Evolutionary conservation across 1,140 invertebrate genomes (phyloP), one percentile per base, ranked within the genome.

Genomic region (Meloidogyne exigua): DNA sequence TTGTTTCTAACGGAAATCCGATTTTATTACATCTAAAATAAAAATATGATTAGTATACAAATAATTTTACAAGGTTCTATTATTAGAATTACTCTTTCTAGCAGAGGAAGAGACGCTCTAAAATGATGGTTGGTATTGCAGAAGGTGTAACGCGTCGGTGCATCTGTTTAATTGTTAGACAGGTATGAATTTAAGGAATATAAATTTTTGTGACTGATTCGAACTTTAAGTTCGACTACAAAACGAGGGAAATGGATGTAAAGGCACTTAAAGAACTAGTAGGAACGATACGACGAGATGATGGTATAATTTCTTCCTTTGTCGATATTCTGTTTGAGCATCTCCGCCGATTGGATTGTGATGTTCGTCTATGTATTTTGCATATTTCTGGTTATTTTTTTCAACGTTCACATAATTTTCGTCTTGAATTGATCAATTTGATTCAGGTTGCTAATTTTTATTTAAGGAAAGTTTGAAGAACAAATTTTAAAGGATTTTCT

Each of bases 381-480:
- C 72, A 84, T 13, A 26, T 82, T 25, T 32, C 81, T 11, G 76
- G 86, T 25, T 74, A 82, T 66, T 82, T 82, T 44, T 82, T 82
- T 68, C 81, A 82, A 32, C 80, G 83, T n/a, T 85, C 81, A 15
- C 81, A 82, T 36, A 72, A 68, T 15, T 82, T 82, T 66, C 83
- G 81, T 12, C 11, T 72, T 0, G 74, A 83, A n/a, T 42, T 84
- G 28, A 36, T 82, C 0, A 64, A 85, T n/a, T 69, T 25, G 9
- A 49, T 82, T 21, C 79, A 82, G 79, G 81, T 81, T 21, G 7
- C 18, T 11, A 18, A 36, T 21, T 65, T 36, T 63, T 72, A 44
- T n/a, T n/a, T n/a, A 2, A 18, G 9, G 7, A 13, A 25, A 3
- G 0, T 32, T 21, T 26, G 12, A 28, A 25, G n/a, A 0, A 67